Base-by-base conservation (phyloP, 2,888 invertebrate genomes). In the Cyaniris semiargus region DNA sequence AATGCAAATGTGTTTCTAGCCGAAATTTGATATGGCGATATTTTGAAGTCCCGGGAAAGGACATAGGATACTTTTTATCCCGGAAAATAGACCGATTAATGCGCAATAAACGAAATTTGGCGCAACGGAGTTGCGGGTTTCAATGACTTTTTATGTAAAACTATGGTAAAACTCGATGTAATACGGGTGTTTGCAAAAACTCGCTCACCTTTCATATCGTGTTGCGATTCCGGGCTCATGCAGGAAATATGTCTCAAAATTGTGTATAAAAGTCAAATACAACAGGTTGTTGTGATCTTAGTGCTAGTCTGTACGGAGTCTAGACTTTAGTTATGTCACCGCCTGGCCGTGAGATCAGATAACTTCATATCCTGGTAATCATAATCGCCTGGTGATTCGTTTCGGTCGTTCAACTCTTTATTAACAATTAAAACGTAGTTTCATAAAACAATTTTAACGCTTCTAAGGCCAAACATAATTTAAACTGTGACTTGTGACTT, bases 291-390 rank as follows among this genome's bases (percentile, higher is more conserved):
- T 23, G 48, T 74, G 21, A 48, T 74, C 74, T 44, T 48, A 38
- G 72, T 72, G 31, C 48, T 3, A 23, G 74, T 74, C 74, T 74
- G 53, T 74, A 23, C 8, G 3, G 18, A 53, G 74, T 74, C 74
- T 74, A 74, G 74, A 74, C 74, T 74, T 27, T 31, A 18, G 74
- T 74, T 74, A 74, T 74, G 74, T 74, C 74, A 74, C 48, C 48
- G 15, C 27, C 74, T 53, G 74, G 53, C 48, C 74, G 53, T 74
- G 74, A 74, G 74, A 74, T 74, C 74, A 48, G 74, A 74, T 74
- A 74, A 74, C 48, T 74, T 23, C 44, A 74, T 74, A 74, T 74
- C 74, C 74, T 74, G 74, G 74, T 74, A 53, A 74, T 74, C 74
- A 74, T 74, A 74, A 53, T 74, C 31, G 74, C 74, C 53, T 74